phyloP scores from a whole-genome alignment of 2,113 vertebrate genomes.

The Rhinopithecus roxellana region DNA sequence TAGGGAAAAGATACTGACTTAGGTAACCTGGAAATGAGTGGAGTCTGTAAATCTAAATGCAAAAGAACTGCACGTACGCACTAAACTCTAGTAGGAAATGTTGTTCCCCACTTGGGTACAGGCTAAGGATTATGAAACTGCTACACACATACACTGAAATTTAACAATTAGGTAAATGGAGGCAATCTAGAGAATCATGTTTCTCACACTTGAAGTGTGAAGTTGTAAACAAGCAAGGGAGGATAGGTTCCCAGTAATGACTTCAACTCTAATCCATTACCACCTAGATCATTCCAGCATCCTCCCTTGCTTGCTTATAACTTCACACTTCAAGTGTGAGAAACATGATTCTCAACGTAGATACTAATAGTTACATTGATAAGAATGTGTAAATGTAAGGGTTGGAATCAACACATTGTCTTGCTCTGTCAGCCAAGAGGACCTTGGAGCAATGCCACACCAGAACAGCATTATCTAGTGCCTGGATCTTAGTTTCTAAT shows the following conservation, averaged over 20 bases:
- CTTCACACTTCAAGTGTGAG: no score
- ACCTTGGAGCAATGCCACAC: background rate
- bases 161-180: background rate
- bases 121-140: background rate
- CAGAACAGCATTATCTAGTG: background rate
- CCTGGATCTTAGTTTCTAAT: background rate
- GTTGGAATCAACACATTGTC: background rate
- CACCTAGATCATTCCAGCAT: no score
- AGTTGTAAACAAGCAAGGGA: background rate
- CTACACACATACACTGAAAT: background rate
- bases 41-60: background rate
- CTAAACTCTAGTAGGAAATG: background rate
- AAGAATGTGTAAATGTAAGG: background rate
- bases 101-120: background rate
- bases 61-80: background rate
- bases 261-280: no score
- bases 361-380: background rate
- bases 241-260: no score
- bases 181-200: background rate
- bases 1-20: background rate
- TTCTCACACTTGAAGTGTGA: background rate
- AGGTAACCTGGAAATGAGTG: background rate
- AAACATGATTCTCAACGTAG: background rate
- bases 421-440: background rate
- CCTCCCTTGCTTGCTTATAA: no score